Percentiles rank a stretch among this genome's conserved stretches.
Conservation (phyloP, 2,113 vertebrate species). For the Lepidiolamprologus cunningtoni region DNA sequence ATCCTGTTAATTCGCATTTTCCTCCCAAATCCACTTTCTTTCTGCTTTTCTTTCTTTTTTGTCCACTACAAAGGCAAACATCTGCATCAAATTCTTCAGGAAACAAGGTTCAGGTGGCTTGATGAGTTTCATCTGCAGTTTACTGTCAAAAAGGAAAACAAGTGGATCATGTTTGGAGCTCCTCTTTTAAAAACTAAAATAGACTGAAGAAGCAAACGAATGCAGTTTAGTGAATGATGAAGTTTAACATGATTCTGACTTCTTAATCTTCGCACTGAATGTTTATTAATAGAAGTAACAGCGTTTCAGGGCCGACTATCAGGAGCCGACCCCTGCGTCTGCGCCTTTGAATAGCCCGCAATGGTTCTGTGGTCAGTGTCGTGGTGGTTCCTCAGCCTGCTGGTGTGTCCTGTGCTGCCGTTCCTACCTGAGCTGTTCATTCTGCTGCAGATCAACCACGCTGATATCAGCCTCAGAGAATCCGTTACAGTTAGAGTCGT, state of each 20-base stretch:
- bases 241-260: neutral
- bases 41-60: neutral
- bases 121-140: neutral
- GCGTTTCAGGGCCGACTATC: neutral
- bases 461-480: neutral
- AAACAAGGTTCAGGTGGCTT: neutral
- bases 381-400: neutral
- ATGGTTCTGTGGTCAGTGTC: neutral
- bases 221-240: neutral
- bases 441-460: neutral
- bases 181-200: neutral
- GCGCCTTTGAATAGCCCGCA: neutral
- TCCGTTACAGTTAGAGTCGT: neutral
- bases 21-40: neutral
- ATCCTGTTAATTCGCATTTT: neutral
- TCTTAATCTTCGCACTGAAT: neutral
- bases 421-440: neutral
- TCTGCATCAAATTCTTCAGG: neutral
- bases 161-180: neutral
- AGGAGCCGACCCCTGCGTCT: accelerated
- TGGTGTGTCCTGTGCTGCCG: neutral
- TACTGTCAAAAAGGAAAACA: neutral
- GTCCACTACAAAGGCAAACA: neutral
- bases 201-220: neutral
- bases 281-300: neutral